Evolutionary conservation across 2,113 vertebrate genomes (phyloP).

Genomic region (Eptesicus fuscus): DNA sequence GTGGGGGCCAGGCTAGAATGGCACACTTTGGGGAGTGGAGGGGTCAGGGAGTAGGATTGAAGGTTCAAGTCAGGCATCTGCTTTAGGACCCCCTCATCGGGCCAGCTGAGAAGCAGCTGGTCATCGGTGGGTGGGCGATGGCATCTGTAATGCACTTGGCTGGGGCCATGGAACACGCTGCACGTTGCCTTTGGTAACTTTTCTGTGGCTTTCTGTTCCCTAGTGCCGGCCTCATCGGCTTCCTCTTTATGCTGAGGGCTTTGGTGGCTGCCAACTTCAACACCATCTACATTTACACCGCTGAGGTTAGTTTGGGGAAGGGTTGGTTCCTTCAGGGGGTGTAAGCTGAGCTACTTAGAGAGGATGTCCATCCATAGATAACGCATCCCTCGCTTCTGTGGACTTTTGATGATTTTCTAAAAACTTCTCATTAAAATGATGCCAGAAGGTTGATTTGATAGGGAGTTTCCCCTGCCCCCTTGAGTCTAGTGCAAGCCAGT

Average conservation of each 20-base stretch:
- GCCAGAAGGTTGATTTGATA: not conserved
- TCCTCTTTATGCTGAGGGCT: constrained; percentile 93
- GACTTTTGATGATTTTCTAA: not conserved
- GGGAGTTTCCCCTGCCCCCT: not conserved
- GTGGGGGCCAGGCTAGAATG: not conserved
- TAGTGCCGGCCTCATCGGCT: constrained; percentile 86
- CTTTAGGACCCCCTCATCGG: not conserved
- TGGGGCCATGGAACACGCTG: fast-evolving
- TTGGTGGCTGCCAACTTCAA: constrained; percentile 96
- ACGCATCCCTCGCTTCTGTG: not conserved
- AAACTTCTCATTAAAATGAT: not conserved
- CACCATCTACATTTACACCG: constrained; percentile 97
- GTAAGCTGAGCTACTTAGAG: not conserved
- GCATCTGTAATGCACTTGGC: fast-evolving
- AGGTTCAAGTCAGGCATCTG: not conserved
- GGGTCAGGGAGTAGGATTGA: not conserved
- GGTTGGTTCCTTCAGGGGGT: fast-evolving
- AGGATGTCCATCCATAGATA: fast-evolving
- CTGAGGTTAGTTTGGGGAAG: constrained; percentile 86
- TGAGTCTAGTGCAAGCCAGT: not conserved
- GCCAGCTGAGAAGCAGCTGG: not conserved
- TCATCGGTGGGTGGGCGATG: fast-evolving
- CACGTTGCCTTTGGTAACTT: fast-evolving
- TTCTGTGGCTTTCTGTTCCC: not conserved
- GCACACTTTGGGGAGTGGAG: not conserved